Base-by-base conservation (phyloP, 2,113 vertebrate genomes). In the Diphyllodes magnificus region DNA sequence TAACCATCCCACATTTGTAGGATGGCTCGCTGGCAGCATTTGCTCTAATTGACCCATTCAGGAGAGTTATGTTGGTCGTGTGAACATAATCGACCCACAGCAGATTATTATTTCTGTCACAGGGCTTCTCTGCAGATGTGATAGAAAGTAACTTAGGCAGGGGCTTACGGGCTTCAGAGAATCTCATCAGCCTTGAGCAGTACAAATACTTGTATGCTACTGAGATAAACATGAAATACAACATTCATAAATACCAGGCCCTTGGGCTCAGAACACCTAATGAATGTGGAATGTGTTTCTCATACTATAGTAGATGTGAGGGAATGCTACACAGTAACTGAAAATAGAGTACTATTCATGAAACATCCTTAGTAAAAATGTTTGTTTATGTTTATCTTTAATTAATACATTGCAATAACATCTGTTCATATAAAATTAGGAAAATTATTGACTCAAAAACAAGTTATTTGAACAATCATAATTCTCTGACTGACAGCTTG, bases 221-320 rank as follows among this genome's bases (percentile, higher is more conserved):
- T 53, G 93, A 96, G 95, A 96, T 97, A 96, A 97, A 96, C 94
- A 90, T 86, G 92, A 96, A 95, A 94, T 94, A 94, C 93, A 93
- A 83, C 93, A 86, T 92, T 80, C 88, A 94, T 96, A 95, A 96
- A 93, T 59, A 92, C 60, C 82, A 93, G 69, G 61, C 90, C 90
- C 88, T 60, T 83, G 68, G 94, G 92, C 94, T 93, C 44, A 49
- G 85, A 88, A 77, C 79, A 89, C 39, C 60, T 91, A 83, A 85
- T 70, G 84, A 95, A 91, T 86, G 85, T 78, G 51, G 47, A 94
- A 95, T 83, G 28, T 81, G 42, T 76, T 94, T 90, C 50, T 73
- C 82, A 17, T 57, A 47, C 40, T 88, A 45, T 31, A 65, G 77
- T 60, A 75, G 72, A 49, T 70, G 65, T 28, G 70, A 87, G 37